Conservation (phyloP, 2,797 vertebrate genomes). For the Karalla daura region DNA sequence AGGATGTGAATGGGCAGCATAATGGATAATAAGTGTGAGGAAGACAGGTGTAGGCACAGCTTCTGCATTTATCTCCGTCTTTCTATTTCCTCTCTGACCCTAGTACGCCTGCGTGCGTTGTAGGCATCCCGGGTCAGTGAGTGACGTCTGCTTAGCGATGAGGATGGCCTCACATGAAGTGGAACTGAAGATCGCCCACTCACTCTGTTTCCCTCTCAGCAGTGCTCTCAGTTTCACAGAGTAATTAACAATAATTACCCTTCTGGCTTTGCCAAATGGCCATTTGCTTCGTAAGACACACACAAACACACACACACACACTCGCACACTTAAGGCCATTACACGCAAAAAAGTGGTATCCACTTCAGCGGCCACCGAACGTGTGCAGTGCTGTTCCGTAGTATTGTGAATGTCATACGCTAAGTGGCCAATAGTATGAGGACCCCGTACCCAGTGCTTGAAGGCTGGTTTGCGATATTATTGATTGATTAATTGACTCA, state of each 20-base stretch:
- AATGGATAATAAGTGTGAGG: conserved; percentile 47
- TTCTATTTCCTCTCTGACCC: conserved; percentile 40
- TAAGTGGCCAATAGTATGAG: conserved; percentile 3
- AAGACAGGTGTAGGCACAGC: conserved; percentile 57
- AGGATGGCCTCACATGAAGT: conserved; percentile 49
- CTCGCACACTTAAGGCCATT: conserved; percentile 47
- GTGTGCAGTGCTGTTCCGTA: conserved; percentile 32
- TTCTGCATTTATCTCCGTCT: conserved; percentile 37
- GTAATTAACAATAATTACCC: conserved; percentile 81
- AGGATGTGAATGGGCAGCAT: conserved; percentile 51
- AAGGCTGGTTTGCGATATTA: no score
- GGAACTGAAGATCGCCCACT: conserved; percentile 58
- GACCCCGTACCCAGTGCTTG: not conserved
- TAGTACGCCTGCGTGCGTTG: conserved; percentile 24
- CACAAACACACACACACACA: conserved; percentile 43
- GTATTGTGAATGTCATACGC: conserved; percentile 4
- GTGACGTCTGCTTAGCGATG: conserved; percentile 39
- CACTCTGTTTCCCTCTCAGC: conserved; percentile 64
- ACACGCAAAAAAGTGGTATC: conserved; percentile 30
- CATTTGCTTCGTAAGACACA: conserved; percentile 65
- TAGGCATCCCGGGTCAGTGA: conserved; percentile 44
- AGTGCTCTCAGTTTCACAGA: conserved; percentile 68
- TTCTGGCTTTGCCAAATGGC: conserved; percentile 71
- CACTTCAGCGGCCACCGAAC: conserved; percentile 52
- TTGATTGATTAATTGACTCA: no score